Conservation (phyloP, 2,797 vertebrate species). For the Pipistrellus pygmaeus region DNA sequence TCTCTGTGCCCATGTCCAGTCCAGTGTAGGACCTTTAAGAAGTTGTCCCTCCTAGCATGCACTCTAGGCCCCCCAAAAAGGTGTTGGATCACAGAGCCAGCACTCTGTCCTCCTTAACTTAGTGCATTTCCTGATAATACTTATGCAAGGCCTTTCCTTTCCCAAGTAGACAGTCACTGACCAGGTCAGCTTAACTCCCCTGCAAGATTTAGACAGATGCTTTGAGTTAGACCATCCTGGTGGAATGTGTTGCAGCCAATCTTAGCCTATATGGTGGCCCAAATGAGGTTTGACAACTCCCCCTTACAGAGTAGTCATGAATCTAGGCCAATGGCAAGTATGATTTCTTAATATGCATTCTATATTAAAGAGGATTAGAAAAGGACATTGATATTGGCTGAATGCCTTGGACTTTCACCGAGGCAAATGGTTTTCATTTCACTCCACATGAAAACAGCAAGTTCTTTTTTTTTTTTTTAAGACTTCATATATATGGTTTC, state of each 20-base stretch:
- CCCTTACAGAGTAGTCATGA: background rate
- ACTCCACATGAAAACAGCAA: background rate
- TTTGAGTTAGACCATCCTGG: background rate
- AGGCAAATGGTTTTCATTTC: constrained; percentile 12
- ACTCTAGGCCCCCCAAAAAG: background rate
- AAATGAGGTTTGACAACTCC: background rate
- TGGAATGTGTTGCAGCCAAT: background rate
- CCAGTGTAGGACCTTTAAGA: background rate
- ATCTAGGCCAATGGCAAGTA: background rate
- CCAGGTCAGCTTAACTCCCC: too few species aligned
- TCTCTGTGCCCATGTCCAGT: too few species aligned
- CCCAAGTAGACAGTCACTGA: background rate
- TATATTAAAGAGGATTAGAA: background rate
- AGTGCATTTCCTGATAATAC: background rate
- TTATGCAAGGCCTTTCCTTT: background rate
- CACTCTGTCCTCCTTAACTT: background rate
- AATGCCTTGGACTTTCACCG: background rate
- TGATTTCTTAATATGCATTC: background rate
- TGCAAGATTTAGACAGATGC: background rate
- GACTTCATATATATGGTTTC: background rate
- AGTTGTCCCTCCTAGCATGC: background rate
- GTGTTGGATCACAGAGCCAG: background rate
- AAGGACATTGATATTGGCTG: background rate
- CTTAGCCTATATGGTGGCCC: background rate
- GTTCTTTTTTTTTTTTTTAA: background rate